These are phyloP conservation scores for Dufourea novaeangliae DNA, from an alignment of 1,140 invertebrate species.

Conservation along the genomic window DNA sequence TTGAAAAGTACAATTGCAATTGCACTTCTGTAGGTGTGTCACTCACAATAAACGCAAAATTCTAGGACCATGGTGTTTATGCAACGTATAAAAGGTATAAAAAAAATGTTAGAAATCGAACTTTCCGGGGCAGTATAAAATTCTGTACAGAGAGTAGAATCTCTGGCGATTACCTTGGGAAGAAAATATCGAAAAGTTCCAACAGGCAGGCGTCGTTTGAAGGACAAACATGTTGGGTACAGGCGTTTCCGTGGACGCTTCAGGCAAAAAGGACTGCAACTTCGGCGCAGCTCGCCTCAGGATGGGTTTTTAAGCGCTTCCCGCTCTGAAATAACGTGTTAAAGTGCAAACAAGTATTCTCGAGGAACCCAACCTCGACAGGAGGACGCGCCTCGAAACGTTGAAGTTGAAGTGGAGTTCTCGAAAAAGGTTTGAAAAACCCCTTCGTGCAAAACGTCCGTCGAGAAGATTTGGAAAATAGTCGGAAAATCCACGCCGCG, in stretches of 20 bases:
- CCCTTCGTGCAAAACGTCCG: neutral
- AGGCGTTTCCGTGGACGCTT: too few relatives aligned
- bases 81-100: too few relatives aligned
- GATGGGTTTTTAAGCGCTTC: neutral
- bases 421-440: neutral
- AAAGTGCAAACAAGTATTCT: constrained; percentile 1
- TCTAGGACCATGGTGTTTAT: too few relatives aligned
- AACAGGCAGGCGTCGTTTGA: neutral
- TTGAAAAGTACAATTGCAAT: too few relatives aligned
- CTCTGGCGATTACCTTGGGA: neutral
- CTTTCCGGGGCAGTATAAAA: too few relatives aligned
- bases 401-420: neutral
- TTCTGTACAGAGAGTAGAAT: too few relatives aligned
- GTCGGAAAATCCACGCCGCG: neutral
- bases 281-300: neutral
- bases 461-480: neutral
- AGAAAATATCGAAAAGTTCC: neutral
- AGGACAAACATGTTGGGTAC: neutral
- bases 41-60: too few relatives aligned
- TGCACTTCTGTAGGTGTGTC: too few relatives aligned
- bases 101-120: too few relatives aligned
- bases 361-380: neutral
- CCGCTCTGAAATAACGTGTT: neutral
- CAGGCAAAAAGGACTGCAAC: neutral
- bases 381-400: neutral